Conservation (phyloP, 2,113 vertebrate genomes). For the Seriola dumerili region DNA sequence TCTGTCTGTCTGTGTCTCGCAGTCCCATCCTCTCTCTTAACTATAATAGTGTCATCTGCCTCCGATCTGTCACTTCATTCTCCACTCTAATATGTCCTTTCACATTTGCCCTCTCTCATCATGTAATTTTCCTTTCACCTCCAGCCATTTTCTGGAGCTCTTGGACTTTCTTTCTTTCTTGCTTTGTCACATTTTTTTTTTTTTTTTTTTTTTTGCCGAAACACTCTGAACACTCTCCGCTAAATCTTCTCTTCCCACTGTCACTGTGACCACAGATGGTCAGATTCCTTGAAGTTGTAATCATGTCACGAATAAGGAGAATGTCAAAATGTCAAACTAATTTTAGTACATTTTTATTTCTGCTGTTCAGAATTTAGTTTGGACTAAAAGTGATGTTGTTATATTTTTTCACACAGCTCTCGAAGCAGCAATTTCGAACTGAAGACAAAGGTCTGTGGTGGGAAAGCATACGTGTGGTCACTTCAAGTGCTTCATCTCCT, state of each 20-base stretch:
- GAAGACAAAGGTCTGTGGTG: neutral
- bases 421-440: neutral
- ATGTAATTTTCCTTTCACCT: slow-evolving; percentile 30
- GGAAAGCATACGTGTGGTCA: neutral
- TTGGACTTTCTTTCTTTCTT: slow-evolving; percentile 27
- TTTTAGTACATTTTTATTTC: slow-evolving; percentile 6
- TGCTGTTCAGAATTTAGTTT: neutral
- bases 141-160: neutral
- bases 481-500: neutral
- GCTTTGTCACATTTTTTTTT: neutral
- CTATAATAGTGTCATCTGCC: neutral
- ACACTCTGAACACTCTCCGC: accelerated
- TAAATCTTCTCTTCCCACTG: slow-evolving; percentile 1
- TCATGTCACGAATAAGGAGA: neutral
- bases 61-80: slow-evolving; percentile 24
- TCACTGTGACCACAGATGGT: slow-evolving; percentile 28
- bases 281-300: neutral
- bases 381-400: too few species aligned
- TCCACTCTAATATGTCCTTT: neutral
- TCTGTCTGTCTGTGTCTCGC: neutral
- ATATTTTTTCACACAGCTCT: neutral
- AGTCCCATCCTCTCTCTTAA: neutral
- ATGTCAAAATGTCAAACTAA: neutral
- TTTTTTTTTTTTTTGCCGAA: neutral
- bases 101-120: neutral